Conservation (phyloP, 2,797 vertebrate species). For the Gobionotothen gibberifrons region DNA sequence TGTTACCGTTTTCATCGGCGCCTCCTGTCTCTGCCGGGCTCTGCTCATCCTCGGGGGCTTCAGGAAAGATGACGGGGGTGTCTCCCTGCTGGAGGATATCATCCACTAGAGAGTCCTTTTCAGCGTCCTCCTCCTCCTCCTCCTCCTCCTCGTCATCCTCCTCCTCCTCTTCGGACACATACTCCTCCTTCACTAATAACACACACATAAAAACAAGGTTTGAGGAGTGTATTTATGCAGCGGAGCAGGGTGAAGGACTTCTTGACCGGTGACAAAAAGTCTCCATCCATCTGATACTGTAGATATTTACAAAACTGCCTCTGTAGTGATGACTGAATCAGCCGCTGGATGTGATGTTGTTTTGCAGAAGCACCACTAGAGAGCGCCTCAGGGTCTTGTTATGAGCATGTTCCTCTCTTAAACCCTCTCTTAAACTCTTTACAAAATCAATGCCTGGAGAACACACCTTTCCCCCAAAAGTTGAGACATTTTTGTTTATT, state of each 20-base stretch:
- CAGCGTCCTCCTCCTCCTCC: slow-evolving; percentile 47
- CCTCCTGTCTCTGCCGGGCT: slow-evolving; percentile 92
- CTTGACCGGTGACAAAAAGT: not conserved
- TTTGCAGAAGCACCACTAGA: slow-evolving; percentile 45
- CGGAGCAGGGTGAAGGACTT: not conserved
- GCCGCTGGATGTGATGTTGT: not conserved
- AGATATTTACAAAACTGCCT: not conserved
- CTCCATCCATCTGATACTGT: too few species aligned
- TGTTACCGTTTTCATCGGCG: slow-evolving; percentile 94
- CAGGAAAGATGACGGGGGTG: slow-evolving; percentile 95
- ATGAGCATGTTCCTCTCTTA: not conserved
- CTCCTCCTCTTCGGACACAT: slow-evolving; percentile 92
- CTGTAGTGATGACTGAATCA: not conserved
- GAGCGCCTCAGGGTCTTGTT: slow-evolving; percentile 8
- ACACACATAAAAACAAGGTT: slow-evolving; percentile 30
- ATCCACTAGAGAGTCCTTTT: slow-evolving; percentile 92
- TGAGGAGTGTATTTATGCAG: not conserved
- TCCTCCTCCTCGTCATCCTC: slow-evolving; percentile 32
- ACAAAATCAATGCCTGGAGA: not conserved
- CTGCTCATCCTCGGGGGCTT: slow-evolving; percentile 96
- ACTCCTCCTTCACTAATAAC: slow-evolving; percentile 92
- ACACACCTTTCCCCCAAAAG: not conserved
- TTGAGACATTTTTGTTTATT: not conserved
- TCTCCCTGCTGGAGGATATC: slow-evolving; percentile 96
- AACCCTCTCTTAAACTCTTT: not conserved